phyloP scores from a whole-genome alignment of 1,140 invertebrate species.

The Calliphora vicina region DNA sequence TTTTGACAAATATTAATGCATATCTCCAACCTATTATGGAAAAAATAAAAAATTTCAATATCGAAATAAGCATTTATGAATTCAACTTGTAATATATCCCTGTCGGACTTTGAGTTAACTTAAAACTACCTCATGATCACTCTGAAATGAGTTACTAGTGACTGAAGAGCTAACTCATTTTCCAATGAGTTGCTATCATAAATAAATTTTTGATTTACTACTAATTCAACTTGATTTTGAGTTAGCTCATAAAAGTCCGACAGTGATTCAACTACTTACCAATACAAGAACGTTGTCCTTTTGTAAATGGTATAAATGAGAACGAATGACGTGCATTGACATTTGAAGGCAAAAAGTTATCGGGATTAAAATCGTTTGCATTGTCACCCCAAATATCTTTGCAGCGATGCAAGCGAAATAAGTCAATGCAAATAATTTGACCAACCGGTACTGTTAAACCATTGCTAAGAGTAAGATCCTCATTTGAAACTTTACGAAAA shows the following conservation, averaged over 20 bases:
- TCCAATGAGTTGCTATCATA: too few relatives aligned
- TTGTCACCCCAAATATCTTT: conserved; percentile 53
- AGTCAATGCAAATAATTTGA: conserved; percentile 46
- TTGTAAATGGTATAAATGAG: conserved; percentile 56
- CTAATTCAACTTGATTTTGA: too few relatives aligned
- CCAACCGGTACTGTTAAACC: conserved; percentile 48
- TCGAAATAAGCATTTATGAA: too few relatives aligned
- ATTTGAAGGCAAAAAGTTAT: conserved; percentile 53
- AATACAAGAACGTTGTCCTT: conserved; percentile 56
- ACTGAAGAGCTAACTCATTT: too few relatives aligned
- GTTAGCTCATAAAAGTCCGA: too few relatives aligned
- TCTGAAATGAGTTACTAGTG: too few relatives aligned
- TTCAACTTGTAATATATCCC: too few relatives aligned
- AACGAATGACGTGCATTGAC: conserved; percentile 50
- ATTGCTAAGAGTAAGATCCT: conserved; percentile 37
- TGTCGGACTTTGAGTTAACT: too few relatives aligned
- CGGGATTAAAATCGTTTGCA: conserved; percentile 56
- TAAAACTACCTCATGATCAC: too few relatives aligned
- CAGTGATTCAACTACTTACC: conserved; percentile 43
- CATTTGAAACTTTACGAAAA: background rate
- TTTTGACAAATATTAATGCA: background rate
- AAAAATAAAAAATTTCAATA: background rate
- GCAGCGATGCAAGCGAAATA: conserved; percentile 53
- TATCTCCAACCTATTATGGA: conserved; percentile 15
- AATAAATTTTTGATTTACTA: too few relatives aligned